phyloP scores from a whole-genome alignment of 1,140 invertebrate species.

The Ceratosolen fusciceps region DNA sequence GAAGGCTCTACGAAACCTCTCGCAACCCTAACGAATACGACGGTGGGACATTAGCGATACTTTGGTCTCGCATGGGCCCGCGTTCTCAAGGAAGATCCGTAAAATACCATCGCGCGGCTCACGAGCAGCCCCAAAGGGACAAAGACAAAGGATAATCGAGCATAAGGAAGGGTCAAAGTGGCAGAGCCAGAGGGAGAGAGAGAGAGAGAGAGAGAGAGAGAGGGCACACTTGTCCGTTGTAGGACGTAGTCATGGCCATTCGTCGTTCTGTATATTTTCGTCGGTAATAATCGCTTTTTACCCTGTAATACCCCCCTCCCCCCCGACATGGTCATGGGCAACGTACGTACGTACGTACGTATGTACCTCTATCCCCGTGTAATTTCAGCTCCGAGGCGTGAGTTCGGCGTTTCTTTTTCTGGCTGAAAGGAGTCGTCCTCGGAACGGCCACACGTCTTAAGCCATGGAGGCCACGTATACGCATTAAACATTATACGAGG shows the following conservation, averaged over 20 bases:
- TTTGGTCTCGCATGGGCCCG: background rate
- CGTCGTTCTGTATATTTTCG: slow-evolving; percentile 37
- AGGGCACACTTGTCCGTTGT: too few species aligned
- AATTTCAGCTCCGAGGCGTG: slow-evolving; percentile 32
- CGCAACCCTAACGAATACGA: background rate
- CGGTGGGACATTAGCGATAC: background rate
- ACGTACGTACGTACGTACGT: background rate
- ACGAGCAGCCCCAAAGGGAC: too few species aligned
- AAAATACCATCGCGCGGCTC: slow-evolving; percentile 19
- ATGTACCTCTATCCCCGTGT: background rate
- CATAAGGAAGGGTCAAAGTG: too few species aligned
- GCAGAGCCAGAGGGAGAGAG: background rate
- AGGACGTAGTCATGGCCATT: too few species aligned
- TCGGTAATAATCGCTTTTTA: slow-evolving; percentile 30
- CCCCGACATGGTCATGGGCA: too few species aligned
- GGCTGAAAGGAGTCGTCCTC: background rate
- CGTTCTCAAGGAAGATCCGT: background rate
- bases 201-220: background rate
- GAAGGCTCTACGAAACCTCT: background rate
- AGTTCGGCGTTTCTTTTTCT: slow-evolving; percentile 25
- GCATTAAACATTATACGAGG: slow-evolving; percentile 12
- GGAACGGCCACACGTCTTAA: too few species aligned
- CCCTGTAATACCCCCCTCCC: slow-evolving; percentile 11
- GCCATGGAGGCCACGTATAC: slow-evolving; percentile 4
- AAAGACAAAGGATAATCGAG: too few species aligned